Evolutionary conservation across 2,797 vertebrate species (phyloP).

Genomic region (Hyperoplus immaculatus): DNA sequence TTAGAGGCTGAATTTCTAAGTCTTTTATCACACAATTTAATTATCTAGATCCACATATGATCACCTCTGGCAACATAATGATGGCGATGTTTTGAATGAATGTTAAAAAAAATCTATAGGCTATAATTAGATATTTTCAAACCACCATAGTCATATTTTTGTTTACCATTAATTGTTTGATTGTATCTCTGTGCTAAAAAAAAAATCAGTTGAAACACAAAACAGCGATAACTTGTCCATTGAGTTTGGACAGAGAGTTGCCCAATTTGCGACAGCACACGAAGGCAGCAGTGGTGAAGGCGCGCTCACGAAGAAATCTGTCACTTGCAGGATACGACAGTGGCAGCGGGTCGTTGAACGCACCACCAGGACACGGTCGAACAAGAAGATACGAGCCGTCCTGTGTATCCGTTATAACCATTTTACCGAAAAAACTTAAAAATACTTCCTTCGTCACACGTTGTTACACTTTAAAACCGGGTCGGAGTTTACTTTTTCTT

Average conservation of each 20-base stretch:
- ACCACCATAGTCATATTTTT: background rate
- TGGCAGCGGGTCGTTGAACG: conserved; percentile 35
- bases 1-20: accelerated
- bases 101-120: no score
- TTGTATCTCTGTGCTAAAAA: background rate
- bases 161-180: background rate
- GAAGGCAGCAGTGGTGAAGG: conserved; percentile 31
- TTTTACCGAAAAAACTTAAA: background rate
- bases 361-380: background rate
- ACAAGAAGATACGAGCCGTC: background rate
- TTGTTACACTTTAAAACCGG: background rate
- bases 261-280: background rate
- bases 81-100: no score
- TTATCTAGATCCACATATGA: background rate
- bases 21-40: background rate
- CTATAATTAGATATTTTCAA: background rate
- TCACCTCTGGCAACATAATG: background rate
- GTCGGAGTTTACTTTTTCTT: conserved; percentile 15
- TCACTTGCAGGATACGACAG: conserved; percentile 32
- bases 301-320: conserved; percentile 33
- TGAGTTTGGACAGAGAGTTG: background rate
- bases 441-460: accelerated
- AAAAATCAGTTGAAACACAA: background rate
- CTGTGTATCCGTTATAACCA: background rate
- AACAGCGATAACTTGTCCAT: no score